Base-by-base conservation (phyloP, 1,140 invertebrate species). In the Sweltsa coloradensis region DNA sequence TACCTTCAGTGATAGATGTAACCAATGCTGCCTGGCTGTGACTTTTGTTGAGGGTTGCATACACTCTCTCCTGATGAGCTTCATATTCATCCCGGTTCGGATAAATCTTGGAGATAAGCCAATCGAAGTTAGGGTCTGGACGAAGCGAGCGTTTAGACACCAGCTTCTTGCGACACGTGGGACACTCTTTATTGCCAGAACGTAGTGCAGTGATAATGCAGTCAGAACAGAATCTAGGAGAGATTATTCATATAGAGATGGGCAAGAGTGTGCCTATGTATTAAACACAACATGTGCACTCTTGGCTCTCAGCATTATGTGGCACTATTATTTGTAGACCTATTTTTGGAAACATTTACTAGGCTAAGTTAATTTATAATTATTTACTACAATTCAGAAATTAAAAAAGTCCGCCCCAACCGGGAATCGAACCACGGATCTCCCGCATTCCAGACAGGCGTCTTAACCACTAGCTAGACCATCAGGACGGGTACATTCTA, bases 131-230 rank as follows among this genome's bases (percentile, higher is more conserved):
- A 5, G 94, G 94, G 71, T 99, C 96, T 0, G 91, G 89, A 44
- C 96, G 70, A 1, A 99, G 65, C 2, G 93, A 97, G 16, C 96
- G 72, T 66, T 98, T 99, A 0, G 96, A 99, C 0, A 98, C 90
- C 5, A 99, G 70, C 66, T 99, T 99, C 60, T 98, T 99, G 18
- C 96, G 76, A 66, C 96, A 99, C 0, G 96, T 99, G 5, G 96
- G 96, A 67, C 96, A 99, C 72, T 99, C 96, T 69, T 99, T 99
- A 61, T 99, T 99, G 2, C 95, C 95, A 45, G 91, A 95, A 13
- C 95, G 73, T 18, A 99, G 69, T 7, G 96, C 96, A 1, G 93
- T 98, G 34, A 96, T 94, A 56, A 99, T 99, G 66, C 96, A 99
- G 60, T 98, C 95, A 23, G 91, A 90, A 70, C 95, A 98, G 64